Base-by-base conservation (phyloP, 2,888 invertebrate genomes). In the Pandemis cinnamomeana region DNA sequence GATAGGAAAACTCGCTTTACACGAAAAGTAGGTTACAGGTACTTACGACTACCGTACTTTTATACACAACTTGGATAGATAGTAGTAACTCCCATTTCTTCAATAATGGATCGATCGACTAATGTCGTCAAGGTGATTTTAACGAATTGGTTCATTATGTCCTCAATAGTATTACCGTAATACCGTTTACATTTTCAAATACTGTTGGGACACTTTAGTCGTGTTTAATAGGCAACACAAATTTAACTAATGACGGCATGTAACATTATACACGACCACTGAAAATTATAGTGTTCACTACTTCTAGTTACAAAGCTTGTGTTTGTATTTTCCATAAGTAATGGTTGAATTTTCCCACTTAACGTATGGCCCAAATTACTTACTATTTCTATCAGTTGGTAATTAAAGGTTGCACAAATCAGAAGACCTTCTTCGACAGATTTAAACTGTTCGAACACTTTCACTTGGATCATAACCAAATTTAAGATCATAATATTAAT, bases 1-100 rank as follows among this genome's bases (percentile, higher is more conserved):
- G 91, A 89, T 85, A 85, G 80, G 78, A 82, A 82, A 79, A 76
- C 67, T 69, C 63, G 64, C 75, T 83, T 84, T 81, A 83, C 80
- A 83, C 79, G 80, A 81, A 86, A 86, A 86, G 80, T 84, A 81
- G 81, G 77, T 80, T 82, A 77, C 77, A 67, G 61, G 46, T 36
- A 55, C 44, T 11, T 58, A 55, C 63, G 41, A 46, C 41, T 73
- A 8, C 27, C 66, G 5, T 7, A 36, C 7, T 60, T 10, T 60
- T 55, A 55, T 20, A 55, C 8, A 55, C 20, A 15, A 55, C 55
- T 20, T n/a, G 13, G 13, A 10, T 66, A n/a, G 66, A 66, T 66
- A 36, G 46, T 58, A 5, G 27, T 58, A 27, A 58, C 20, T 58
- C 27, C 41, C 42, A 61, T 61, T 41, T 42, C 61, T 61, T 42